A percentile compares a stretch with the other conserved stretches of the same genome.
Evolutionary conservation across 1,140 invertebrate species (phyloP).

Genomic region (Gyrodactylus bullatarudis): DNA sequence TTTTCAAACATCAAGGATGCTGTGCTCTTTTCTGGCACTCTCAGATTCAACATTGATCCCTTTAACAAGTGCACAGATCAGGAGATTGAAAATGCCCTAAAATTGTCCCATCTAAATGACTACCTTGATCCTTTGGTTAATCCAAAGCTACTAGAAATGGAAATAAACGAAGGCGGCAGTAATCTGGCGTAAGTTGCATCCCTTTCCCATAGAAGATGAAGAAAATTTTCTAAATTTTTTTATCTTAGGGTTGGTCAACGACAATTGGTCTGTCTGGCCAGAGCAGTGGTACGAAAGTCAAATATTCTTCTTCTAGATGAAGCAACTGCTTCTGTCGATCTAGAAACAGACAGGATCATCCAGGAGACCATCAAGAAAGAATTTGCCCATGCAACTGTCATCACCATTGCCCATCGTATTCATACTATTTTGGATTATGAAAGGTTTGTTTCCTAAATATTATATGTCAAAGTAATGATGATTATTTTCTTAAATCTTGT

Average conservation of each 20-base stretch:
- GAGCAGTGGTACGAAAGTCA: conserved; percentile 26
- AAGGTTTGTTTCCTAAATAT: no score
- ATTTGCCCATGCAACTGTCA: conserved; percentile 19
- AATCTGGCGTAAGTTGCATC: not conserved
- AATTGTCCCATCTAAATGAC: conserved; percentile 7
- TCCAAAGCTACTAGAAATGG: not conserved
- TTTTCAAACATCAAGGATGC: no score
- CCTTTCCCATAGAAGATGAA: not conserved
- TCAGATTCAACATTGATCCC: conserved; percentile 9
- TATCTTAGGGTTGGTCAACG: conserved; percentile 23
- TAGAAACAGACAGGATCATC: conserved; percentile 19
- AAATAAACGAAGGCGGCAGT: not conserved
- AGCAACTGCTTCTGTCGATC: conserved; percentile 21
- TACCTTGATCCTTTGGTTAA: conserved; percentile 13
- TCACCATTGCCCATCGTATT: conserved; percentile 21
- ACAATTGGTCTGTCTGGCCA: conserved; percentile 25
- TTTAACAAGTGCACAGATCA: not conserved
- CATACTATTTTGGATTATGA: conserved; percentile 22
- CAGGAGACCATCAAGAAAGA: conserved; percentile 17
- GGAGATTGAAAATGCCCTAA: conserved; percentile 1
- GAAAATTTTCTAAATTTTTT: not conserved
- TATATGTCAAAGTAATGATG: no score
- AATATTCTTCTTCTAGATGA: conserved; percentile 39
- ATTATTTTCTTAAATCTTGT: conserved; percentile 11
- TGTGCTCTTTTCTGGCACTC: conserved; percentile 11